Evolutionary conservation across 2,113 vertebrate genomes (phyloP), one percentile per base, ranked within the genome.

Genomic region (Taxidea taxus): DNA sequence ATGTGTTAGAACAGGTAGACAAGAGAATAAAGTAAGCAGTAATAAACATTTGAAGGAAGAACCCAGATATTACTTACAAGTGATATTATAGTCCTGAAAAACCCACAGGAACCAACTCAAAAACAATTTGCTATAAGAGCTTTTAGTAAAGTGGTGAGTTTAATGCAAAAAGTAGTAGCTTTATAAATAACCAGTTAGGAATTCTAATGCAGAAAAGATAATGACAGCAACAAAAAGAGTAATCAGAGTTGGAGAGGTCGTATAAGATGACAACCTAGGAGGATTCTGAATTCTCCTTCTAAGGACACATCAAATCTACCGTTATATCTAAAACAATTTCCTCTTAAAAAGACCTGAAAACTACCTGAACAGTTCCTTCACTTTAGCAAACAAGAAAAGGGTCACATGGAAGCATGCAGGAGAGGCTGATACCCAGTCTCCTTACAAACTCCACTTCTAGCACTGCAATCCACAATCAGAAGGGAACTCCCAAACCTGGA

Each of bases 21-120:
- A 84, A 82, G 37, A 92, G 42, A 78, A 68, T 89, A 80, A 94
- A 62, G 87, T 91, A 96, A 97, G 8, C 60, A 60, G 54, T 92
- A 88, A 54, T 81, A 80, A 87, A 42, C 51, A 64, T 39, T 80
- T 9, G 70, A 91, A 95, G 44, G 25, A 56, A 16, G 39, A 87
- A 84, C 6, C 51, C 82, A 60, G 89, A 51, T 68, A 81, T 49
- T 83, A 64, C 7, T 39, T 86, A 49, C 21, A 68, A 27, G 42
- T 87, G 51, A 81, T 62, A 44, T 37, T 70, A 12, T 12, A 89
- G 74, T 87, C 34, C 85, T 96, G 15, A 74, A 77, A 96, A 94
- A 64, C 10, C 75, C 25, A 72, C 51, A 51, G 80, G 21, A 91
- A 64, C 51, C 42, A 16, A 23, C 25, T 97, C n/a, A 88, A 90